These are phyloP conservation scores for Anarsia innoxiella DNA, from an alignment of 2,888 invertebrate species.

Conservation along the genomic window DNA sequence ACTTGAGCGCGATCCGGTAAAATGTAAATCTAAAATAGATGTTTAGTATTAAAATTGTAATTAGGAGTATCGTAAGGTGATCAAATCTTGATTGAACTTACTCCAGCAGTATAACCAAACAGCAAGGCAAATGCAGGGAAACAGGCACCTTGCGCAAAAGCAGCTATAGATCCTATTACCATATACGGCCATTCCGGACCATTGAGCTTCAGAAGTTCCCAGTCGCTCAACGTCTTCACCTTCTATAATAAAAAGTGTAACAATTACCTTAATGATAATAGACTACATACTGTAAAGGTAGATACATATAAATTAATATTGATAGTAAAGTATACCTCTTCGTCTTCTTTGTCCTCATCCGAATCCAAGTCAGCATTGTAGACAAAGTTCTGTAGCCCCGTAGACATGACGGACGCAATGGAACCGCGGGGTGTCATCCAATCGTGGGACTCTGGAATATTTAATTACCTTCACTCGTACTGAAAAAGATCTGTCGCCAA, in stretches of 20 bases:
- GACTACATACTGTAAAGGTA: no score
- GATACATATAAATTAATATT: no score
- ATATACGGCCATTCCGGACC: constrained; percentile 79
- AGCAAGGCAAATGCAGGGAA: constrained; percentile 81
- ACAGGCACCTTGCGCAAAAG: constrained; percentile 77
- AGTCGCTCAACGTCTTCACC: constrained; percentile 60
- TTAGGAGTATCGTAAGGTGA: no score
- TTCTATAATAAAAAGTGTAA: no score
- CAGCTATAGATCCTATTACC: constrained; percentile 76
- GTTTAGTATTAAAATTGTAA: not conserved
- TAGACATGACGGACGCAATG: constrained; percentile 57
- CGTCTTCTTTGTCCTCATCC: constrained; percentile 48
- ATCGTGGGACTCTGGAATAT: constrained; percentile 46
- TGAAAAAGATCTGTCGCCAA: no score
- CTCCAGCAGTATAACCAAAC: constrained; percentile 79
- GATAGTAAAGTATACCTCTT: constrained; percentile 52
- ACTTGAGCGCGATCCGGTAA: not conserved
- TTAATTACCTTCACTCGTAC: no score
- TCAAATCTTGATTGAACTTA: no score
- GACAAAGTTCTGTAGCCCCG: constrained; percentile 52
- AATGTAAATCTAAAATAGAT: constrained; percentile 3
- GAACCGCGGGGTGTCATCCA: constrained; percentile 68
- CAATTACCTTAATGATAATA: no score
- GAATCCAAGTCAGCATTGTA: constrained; percentile 52
- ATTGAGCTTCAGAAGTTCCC: constrained; percentile 76